Evolutionary conservation across 2,113 vertebrate species (phyloP).

Genomic region (Psilopsiagon aurifrons): DNA sequence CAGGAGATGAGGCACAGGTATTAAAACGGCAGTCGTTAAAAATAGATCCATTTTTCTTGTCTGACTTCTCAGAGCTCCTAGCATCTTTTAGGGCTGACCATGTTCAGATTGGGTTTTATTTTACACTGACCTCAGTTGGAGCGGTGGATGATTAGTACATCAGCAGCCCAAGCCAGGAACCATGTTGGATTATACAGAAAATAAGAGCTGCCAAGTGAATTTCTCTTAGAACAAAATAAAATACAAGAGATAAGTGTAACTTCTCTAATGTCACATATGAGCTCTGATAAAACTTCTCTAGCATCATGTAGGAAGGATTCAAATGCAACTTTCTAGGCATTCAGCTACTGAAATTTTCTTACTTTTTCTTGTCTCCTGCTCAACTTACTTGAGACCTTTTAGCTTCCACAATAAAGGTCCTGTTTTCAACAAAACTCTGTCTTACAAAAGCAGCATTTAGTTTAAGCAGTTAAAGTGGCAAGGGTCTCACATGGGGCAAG

Average conservation of each 20-base stretch:
- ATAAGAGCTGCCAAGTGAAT: not conserved
- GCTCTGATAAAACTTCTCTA: not conserved
- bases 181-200: not conserved
- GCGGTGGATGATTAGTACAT: not conserved
- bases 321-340: not conserved
- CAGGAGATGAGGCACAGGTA: not conserved
- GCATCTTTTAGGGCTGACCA: not conserved
- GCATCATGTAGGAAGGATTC: not conserved
- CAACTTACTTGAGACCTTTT: not conserved
- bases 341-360: not conserved
- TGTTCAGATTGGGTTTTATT: slow-evolving; percentile 24
- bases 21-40: slow-evolving; percentile 37
- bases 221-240: not conserved
- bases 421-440: not conserved
- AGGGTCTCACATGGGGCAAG: not conserved
- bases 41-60: slow-evolving; percentile 30
- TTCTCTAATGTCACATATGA: not conserved
- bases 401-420: not conserved
- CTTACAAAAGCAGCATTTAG: not conserved
- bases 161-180: not conserved
- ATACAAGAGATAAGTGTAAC: not conserved
- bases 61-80: slow-evolving; percentile 21
- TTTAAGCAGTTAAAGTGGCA: not conserved
- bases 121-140: not conserved
- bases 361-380: not conserved